Conservation (phyloP, 2,113 vertebrate species). For the Gadus chalcogrammus region DNA sequence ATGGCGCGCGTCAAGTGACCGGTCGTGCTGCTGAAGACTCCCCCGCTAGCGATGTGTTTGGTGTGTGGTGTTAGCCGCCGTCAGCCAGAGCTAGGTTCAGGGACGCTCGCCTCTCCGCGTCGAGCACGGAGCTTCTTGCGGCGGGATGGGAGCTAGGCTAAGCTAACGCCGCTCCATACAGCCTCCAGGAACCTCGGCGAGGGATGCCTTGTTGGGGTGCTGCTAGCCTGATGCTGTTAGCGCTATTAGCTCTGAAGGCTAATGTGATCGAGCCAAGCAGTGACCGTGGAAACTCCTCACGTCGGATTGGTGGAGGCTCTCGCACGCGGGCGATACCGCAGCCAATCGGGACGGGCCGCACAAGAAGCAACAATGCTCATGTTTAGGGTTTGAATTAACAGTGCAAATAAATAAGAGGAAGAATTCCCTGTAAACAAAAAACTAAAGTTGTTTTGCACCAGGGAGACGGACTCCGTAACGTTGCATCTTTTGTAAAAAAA, state of each 20-base stretch:
- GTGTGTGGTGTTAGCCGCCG: too few species aligned
- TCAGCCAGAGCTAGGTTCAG: too few species aligned
- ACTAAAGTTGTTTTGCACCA: conserved; percentile 70
- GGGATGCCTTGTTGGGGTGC: too few species aligned
- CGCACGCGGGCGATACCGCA: neutral
- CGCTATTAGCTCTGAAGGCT: conserved; percentile 49
- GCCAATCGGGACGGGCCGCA: conserved; percentile 23
- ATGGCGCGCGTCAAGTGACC: too few species aligned
- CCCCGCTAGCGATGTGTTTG: too few species aligned
- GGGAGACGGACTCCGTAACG: conserved; percentile 41
- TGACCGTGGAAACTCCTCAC: neutral
- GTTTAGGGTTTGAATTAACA: conserved; percentile 60
- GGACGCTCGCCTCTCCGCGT: too few species aligned
- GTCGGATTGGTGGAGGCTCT: neutral
- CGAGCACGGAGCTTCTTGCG: too few species aligned
- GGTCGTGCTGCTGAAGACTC: too few species aligned
- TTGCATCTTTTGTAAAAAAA: conserved; percentile 75
- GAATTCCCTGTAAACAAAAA: conserved; percentile 51
- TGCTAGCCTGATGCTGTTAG: conserved; percentile 18
- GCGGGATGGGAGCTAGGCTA: too few species aligned
- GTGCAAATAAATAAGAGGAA: conserved; percentile 43
- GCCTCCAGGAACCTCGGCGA: too few species aligned
- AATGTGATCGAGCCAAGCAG: conserved; percentile 41
- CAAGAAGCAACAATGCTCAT: conserved; percentile 25
- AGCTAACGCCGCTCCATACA: too few species aligned